Evolutionary conservation across 1,140 invertebrate genomes (phyloP), one percentile per base, ranked within the genome.

Genomic region (Drosophila micromelanica): DNA sequence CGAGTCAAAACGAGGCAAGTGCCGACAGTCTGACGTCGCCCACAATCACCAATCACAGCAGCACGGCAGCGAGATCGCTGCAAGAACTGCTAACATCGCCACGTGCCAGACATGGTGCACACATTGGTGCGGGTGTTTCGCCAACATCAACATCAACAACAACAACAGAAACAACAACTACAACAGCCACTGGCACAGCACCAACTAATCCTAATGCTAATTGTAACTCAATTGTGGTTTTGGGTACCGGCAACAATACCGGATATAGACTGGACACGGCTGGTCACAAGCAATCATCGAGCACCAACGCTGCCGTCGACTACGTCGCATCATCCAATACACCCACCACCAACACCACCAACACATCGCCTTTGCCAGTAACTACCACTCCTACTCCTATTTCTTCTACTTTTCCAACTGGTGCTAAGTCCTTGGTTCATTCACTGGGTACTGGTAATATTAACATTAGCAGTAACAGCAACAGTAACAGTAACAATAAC

Each of bases 1-100:
- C 90, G 90, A 91, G 82, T 90, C 90, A 90, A 91, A 91, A 91
- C 55, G 90, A 91, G 90, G 90, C 90, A 91, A 91, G 90, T 91
- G 86, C 90, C 85, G 80, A 90, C 80, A 90, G 79, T 90, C 80
- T 90, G 86, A 90, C 85, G 85, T 90, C 86, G 85, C 85, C 80
- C 68, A 90, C 76, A 73, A 82, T 76, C 78, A 87, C 76, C 78
- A 84, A 43, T 63, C 69, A 46, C 56, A 69, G 51, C 62, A 89
- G 55, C 49, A 62, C 63, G 7, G 49, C 70, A 7, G 49, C 70
- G 38, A 78, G 82, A 71, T 91, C 90, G n/a, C 62, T 91, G 40
- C 90, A 91, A 61, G 81, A 91, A 77, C 80, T 91, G 76, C 78
- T 91, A 40, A 91, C 90, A 9, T 91, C 90, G 76, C 90, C 90